Conservation (phyloP, 2,797 vertebrate species). For the Nyctalus aviator region DNA sequence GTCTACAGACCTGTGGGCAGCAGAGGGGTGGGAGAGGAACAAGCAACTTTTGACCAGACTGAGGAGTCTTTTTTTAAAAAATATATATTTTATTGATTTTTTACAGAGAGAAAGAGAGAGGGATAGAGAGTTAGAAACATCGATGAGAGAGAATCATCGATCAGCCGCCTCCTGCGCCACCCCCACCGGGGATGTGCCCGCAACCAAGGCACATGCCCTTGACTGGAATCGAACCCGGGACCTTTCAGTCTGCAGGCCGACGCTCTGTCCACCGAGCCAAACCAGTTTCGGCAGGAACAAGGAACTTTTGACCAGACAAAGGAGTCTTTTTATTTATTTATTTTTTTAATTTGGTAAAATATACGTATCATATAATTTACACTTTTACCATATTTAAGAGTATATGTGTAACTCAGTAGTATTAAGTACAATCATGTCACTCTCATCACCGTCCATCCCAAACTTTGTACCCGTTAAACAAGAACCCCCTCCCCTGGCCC, state of each 20-base stretch:
- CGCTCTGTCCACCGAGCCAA: too few relatives aligned
- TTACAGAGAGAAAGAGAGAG: too few relatives aligned
- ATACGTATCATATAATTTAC: neutral
- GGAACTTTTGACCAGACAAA: neutral
- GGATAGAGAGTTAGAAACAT: too few relatives aligned
- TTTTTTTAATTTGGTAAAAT: neutral
- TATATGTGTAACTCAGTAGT: neutral
- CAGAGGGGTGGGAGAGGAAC: neutral
- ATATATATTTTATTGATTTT: too few relatives aligned
- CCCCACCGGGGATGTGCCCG: too few relatives aligned
- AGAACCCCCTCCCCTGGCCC: fast-evolving
- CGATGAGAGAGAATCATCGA: too few relatives aligned
- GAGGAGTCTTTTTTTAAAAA: neutral
- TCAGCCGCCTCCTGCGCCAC: too few relatives aligned
- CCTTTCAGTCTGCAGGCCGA: too few relatives aligned
- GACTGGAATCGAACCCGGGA: too few relatives aligned
- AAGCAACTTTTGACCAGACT: neutral
- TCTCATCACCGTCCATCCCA: neutral
- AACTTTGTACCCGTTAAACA: neutral
- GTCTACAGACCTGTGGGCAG: neutral
- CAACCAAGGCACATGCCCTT: too few relatives aligned
- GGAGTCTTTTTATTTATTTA: neutral
- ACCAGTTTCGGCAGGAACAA: neutral
- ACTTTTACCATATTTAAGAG: neutral
- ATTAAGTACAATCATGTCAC: neutral